Evolutionary conservation across 2,888 invertebrate genomes (phyloP), one percentile per base, ranked within the genome.

Genomic region (Netelia fuscicornis): DNA sequence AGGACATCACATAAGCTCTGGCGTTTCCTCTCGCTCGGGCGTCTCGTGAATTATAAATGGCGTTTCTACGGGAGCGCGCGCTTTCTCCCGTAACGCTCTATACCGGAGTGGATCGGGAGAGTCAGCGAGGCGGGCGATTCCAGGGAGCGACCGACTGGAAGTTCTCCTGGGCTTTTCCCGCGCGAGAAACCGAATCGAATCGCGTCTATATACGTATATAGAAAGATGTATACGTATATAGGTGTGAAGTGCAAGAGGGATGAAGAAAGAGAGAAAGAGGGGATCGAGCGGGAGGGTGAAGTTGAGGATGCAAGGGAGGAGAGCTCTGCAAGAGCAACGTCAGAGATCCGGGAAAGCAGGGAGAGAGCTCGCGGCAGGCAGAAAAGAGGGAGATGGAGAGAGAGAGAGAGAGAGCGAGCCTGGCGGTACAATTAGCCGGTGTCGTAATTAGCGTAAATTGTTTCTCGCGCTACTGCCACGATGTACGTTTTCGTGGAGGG

Each of bases 401-500:
- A 76, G 56, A 30, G 74, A 76, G 56, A 83, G 78, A 83, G 84
- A 77, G 62, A 67, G 71, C 80, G 81, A 67, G 68, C 54, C 83
- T 84, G 88, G 88, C 89, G 85, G 90, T 92, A 91, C 92, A 92
- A 93, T 93, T 93, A 93, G 92, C 90, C 91, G 25, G 90, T 89
- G 90, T 91, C 89, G 92, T 92, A 93, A 93, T 93, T 92, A 93
- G 92, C 92, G 92, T 90, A 91, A 93, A 93, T 92, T 93, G 92
- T 92, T 92, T 93, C 91, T 91, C 90, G 86, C 89, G 86, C 76
- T 84, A 74, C 71, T 48, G 67, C 52, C 67, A 48, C 72, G 62
- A 65, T 77, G 77, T 71, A 76, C 60, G 71, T 37, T 75, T 37
- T 78, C 72, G 67, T 48, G 65, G 37, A 62, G 20, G 62, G 54